Evolutionary conservation across 2,888 invertebrate genomes (phyloP).

Genomic region (Microplitis manilae): DNA sequence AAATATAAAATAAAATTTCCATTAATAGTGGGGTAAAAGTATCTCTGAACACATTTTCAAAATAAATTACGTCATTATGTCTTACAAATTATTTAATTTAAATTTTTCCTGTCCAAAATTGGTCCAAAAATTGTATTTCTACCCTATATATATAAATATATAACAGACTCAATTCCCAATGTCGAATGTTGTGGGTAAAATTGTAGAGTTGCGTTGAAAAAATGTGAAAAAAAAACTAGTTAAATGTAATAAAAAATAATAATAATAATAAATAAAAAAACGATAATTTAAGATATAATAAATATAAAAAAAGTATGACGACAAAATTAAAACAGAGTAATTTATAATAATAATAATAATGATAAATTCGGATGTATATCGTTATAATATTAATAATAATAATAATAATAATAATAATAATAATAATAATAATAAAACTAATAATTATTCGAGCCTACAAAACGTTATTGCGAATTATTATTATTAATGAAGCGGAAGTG

Average conservation of each 20-base stretch:
- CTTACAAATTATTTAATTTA: too few species aligned
- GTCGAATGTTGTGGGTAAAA: not conserved
- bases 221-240: not conserved
- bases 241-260: not conserved
- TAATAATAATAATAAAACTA: not conserved
- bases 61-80: too few species aligned
- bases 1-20: too few species aligned
- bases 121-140: too few species aligned
- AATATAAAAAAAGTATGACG: not conserved
- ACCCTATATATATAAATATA: not conserved
- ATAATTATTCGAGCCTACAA: constrained; percentile 25
- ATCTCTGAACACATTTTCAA: too few species aligned
- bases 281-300: not conserved
- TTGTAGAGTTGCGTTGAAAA: not conserved
- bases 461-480: constrained; percentile 23
- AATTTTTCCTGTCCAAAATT: too few species aligned
- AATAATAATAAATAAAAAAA: not conserved
- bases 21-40: too few species aligned
- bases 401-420: constrained; percentile 13
- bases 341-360: not conserved
- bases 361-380: constrained; percentile 3
- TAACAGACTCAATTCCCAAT: not conserved
- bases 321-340: not conserved
- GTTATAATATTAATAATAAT: constrained; percentile 36
- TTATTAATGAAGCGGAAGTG: constrained; percentile 1